A percentile compares a stretch with the other conserved stretches of the same genome.
Evolutionary conservation across 2,113 vertebrate species (phyloP).

Genomic region (Serinus canaria): DNA sequence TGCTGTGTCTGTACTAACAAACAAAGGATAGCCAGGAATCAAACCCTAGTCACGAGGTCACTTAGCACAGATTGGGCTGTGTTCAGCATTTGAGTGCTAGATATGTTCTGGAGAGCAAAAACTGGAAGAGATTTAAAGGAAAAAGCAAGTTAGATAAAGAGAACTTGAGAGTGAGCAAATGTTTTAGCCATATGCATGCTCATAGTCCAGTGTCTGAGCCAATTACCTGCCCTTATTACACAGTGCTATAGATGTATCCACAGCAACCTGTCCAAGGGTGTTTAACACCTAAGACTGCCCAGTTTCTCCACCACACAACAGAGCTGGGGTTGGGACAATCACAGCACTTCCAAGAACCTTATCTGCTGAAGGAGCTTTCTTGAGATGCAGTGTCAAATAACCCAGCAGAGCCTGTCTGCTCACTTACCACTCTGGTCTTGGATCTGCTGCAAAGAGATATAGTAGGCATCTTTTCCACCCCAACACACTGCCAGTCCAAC

Average conservation of each 20-base stretch:
- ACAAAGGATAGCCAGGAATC: neutral
- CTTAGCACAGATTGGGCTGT: neutral
- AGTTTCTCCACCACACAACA: neutral
- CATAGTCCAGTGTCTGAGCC: neutral
- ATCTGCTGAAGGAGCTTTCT: neutral
- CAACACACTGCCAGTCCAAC: constrained; percentile 91
- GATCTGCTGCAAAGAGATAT: constrained; percentile 85
- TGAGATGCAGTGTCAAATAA: neutral
- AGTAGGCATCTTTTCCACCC: constrained; percentile 94
- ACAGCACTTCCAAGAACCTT: neutral
- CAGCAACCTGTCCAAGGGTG: neutral
- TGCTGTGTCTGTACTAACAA: neutral
- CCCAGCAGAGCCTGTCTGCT: neutral
- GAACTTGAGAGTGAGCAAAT: neutral
- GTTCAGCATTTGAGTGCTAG: neutral
- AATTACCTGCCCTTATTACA: neutral
- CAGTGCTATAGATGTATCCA: neutral
- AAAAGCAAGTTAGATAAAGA: neutral
- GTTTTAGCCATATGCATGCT: neutral
- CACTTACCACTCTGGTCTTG: constrained; percentile 80
- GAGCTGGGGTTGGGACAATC: neutral
- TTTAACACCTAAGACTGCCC: neutral
- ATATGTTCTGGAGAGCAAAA: neutral
- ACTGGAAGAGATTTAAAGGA: neutral
- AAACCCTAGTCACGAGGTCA: neutral